These are phyloP conservation scores for Prostheceraeus crozeri DNA, from an alignment of 2,888 invertebrate genomes.

Conservation along the genomic window DNA sequence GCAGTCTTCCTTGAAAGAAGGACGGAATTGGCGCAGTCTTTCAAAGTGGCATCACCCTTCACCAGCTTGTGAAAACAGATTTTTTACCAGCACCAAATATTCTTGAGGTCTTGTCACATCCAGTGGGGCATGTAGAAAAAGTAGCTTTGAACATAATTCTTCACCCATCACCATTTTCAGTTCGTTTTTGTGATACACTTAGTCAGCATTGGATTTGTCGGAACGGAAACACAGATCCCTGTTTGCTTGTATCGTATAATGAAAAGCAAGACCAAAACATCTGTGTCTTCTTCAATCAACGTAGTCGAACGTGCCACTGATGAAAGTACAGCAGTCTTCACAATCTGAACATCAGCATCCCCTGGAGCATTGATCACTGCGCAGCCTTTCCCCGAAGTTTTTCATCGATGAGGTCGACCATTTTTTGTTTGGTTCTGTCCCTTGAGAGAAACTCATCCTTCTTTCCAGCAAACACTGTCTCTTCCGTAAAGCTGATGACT, in stretches of 20 bases:
- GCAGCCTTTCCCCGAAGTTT: conserved; percentile 32
- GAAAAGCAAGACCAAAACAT: conserved; percentile 1
- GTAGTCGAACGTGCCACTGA: not conserved
- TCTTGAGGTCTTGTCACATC: conserved; percentile 1
- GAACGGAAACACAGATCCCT: conserved; percentile 9
- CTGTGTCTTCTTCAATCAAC: conserved; percentile 23
- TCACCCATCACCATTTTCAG: conserved; percentile 7
- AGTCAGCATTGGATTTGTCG: not conserved
- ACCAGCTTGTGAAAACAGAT: too few relatives aligned
- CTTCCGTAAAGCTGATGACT: conserved; percentile 31
- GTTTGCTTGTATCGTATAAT: not conserved
- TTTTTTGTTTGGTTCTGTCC: conserved; percentile 36
- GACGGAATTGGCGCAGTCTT: too few relatives aligned
- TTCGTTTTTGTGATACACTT: conserved; percentile 2
- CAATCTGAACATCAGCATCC: conserved; percentile 10
- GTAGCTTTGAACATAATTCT: conserved; percentile 5
- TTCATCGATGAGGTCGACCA: conserved; percentile 37
- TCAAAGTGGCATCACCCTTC: too few relatives aligned
- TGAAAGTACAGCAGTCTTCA: not conserved
- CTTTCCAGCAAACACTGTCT: conserved; percentile 35
- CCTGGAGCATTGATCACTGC: conserved; percentile 25
- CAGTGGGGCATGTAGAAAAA: conserved; percentile 20
- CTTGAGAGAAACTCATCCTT: conserved; percentile 34
- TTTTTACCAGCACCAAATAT: conserved; percentile 21
- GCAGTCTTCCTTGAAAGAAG: too few relatives aligned